Evolutionary conservation across 2,888 invertebrate species (phyloP).

Genomic region (Merodon equestris): DNA sequence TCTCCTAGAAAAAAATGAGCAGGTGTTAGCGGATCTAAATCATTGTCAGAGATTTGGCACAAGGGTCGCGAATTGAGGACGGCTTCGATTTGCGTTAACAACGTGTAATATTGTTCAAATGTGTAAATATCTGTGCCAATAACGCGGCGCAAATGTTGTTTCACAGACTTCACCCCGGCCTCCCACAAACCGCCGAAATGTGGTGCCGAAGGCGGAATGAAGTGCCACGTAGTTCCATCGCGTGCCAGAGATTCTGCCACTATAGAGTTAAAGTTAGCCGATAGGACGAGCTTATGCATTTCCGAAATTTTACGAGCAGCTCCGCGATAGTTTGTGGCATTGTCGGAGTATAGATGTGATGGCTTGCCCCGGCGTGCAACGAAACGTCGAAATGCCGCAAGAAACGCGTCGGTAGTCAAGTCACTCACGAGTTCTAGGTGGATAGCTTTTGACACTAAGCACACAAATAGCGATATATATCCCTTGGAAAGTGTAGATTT

Average conservation of each 20-base stretch:
- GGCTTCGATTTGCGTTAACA: neutral
- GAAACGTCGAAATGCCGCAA: neutral
- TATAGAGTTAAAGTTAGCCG: neutral
- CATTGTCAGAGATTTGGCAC: neutral
- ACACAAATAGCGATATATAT: slow-evolving; percentile 28
- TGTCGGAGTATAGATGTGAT: slow-evolving; percentile 19
- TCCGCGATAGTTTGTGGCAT: slow-evolving; percentile 40
- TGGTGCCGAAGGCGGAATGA: neutral
- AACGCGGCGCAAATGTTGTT: slow-evolving; percentile 4
- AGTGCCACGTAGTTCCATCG: neutral
- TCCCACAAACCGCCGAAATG: slow-evolving; percentile 2
- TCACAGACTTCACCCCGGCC: neutral
- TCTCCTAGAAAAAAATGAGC: no score
- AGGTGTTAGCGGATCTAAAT: neutral
- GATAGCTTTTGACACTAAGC: slow-evolving; percentile 19
- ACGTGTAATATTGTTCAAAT: neutral
- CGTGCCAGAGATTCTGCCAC: neutral
- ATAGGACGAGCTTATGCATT: neutral
- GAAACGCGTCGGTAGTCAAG: neutral
- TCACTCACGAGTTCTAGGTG: neutral
- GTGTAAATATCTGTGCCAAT: neutral
- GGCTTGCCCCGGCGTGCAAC: slow-evolving; percentile 10
- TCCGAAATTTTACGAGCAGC: slow-evolving; percentile 1
- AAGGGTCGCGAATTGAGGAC: neutral
- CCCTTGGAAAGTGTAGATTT: slow-evolving; percentile 11